phyloP scores from a whole-genome alignment of 2,888 invertebrate genomes.

The Orthonychiurus folsomi region DNA sequence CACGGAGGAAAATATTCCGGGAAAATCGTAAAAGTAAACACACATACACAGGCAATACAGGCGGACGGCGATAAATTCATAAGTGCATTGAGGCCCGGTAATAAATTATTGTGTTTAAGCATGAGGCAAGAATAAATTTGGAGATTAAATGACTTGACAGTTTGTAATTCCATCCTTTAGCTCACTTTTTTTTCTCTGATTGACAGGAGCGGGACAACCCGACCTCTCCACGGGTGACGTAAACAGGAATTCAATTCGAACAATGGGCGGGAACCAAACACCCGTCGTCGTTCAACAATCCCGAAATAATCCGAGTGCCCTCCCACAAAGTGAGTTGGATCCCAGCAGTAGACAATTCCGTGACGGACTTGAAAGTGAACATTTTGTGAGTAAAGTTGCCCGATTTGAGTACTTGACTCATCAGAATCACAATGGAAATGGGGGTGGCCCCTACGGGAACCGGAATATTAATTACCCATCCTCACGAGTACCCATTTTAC shows the following conservation, averaged over 20 bases:
- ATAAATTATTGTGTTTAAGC: neutral
- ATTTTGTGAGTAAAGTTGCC: slow-evolving; percentile 64
- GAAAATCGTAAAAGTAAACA: too few relatives aligned
- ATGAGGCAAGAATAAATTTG: neutral
- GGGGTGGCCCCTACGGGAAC: neutral
- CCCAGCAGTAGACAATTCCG: slow-evolving; percentile 12
- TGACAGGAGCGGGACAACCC: slow-evolving; percentile 39
- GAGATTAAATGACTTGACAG: neutral
- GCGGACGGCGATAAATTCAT: too few relatives aligned
- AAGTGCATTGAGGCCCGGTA: too few relatives aligned
- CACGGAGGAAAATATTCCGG: too few relatives aligned
- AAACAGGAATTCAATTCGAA: slow-evolving; percentile 36
- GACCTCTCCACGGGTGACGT: slow-evolving; percentile 35
- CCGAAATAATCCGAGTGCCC: slow-evolving; percentile 10
- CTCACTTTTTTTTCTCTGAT: slow-evolving; percentile 31
- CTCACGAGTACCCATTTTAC: neutral
- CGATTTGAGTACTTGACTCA: slow-evolving; percentile 62
- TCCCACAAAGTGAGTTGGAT: neutral
- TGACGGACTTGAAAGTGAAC: slow-evolving; percentile 47
- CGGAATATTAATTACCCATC: neutral
- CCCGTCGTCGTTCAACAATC: slow-evolving; percentile 18
- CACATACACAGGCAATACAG: too few relatives aligned
- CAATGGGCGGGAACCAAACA: slow-evolving; percentile 24
- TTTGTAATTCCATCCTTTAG: slow-evolving; percentile 11
- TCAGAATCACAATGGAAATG: too few relatives aligned